A percentile compares a stretch with the other conserved stretches of the same genome.
Evolutionary conservation across 92 coral and sea anemone genomes (phyloP).

Genomic region (Heteractis magnifica): DNA sequence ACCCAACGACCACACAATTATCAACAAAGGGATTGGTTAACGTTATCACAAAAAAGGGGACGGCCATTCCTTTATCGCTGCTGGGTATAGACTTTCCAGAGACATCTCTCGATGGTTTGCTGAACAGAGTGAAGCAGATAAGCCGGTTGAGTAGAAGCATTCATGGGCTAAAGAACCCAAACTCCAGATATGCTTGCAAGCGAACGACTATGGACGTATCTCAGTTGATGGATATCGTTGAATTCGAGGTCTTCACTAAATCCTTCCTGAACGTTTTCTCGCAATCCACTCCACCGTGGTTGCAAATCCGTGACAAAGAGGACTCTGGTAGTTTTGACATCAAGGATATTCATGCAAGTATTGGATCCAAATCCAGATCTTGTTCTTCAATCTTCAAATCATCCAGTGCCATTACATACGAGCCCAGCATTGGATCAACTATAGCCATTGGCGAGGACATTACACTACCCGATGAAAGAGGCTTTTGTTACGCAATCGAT

Average conservation of each 20-base stretch:
- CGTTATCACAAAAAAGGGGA: constrained; percentile 1
- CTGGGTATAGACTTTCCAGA: constrained; percentile 12
- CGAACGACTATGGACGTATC: not conserved
- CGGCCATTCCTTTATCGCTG: constrained; percentile 17
- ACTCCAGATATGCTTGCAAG: not conserved
- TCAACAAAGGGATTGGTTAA: constrained; percentile 28
- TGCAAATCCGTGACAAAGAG: not conserved
- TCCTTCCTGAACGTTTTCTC: constrained; percentile 7
- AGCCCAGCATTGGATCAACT: constrained; percentile 14
- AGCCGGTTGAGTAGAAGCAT: not conserved
- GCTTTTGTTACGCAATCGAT: constrained; percentile 26
- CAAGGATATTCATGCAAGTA: constrained; percentile 5
- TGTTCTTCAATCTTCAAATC: constrained; percentile 11
- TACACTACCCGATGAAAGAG: constrained; percentile 9
- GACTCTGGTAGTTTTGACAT: constrained; percentile 12
- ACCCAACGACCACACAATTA: not conserved
- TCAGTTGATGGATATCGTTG: constrained; percentile 19
- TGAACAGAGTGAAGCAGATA: not conserved
- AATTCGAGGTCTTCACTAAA: constrained; percentile 12
- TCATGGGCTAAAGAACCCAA: not conserved
- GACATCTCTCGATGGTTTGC: not conserved
- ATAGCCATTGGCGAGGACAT: not conserved
- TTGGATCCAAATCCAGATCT: not conserved
- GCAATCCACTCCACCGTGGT: constrained; percentile 16
- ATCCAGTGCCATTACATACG: not conserved